Evolutionary conservation across 2,888 invertebrate genomes (phyloP).

Genomic region (Unio pictorum): DNA sequence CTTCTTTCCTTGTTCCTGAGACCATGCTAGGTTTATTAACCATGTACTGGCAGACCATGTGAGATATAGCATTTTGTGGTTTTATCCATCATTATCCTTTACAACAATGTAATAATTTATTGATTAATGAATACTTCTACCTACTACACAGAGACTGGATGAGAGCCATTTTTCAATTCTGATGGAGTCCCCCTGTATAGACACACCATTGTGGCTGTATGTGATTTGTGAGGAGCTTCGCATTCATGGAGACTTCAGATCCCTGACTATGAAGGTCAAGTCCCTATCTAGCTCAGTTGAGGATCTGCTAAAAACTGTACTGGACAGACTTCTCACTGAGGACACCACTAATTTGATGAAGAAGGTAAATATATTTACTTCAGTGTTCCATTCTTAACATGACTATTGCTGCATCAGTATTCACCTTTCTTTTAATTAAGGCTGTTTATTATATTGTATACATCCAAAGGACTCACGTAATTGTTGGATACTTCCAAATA

Average conservation of each 20-base stretch:
- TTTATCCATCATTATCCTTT: no score
- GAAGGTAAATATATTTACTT: constrained; percentile 41
- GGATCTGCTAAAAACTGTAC: constrained; percentile 45
- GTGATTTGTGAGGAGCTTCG: constrained; percentile 64
- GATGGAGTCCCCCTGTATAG: constrained; percentile 44
- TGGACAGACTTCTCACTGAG: constrained; percentile 54
- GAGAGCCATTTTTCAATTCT: constrained; percentile 48
- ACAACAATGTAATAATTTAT: no score
- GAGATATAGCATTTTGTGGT: neutral
- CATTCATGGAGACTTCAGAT: constrained; percentile 64
- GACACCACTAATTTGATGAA: constrained; percentile 55
- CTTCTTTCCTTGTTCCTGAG: no score
- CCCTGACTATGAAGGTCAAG: constrained; percentile 52
- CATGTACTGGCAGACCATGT: no score
- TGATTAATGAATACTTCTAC: neutral
- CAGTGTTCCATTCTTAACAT: no score
- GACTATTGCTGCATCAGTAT: no score
- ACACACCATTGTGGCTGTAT: constrained; percentile 63
- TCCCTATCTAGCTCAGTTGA: constrained; percentile 52
- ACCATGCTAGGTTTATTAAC: no score
- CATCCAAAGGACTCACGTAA: no score
- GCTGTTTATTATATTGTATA: no score
- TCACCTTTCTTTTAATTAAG: no score
- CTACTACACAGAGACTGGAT: constrained; percentile 55
- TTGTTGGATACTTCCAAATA: no score